A percentile compares a stretch with the other conserved stretches of the same genome.
These are phyloP conservation scores for Synanthedon vespiformis DNA, from an alignment of 2,888 invertebrate species.

Conservation along the genomic window DNA sequence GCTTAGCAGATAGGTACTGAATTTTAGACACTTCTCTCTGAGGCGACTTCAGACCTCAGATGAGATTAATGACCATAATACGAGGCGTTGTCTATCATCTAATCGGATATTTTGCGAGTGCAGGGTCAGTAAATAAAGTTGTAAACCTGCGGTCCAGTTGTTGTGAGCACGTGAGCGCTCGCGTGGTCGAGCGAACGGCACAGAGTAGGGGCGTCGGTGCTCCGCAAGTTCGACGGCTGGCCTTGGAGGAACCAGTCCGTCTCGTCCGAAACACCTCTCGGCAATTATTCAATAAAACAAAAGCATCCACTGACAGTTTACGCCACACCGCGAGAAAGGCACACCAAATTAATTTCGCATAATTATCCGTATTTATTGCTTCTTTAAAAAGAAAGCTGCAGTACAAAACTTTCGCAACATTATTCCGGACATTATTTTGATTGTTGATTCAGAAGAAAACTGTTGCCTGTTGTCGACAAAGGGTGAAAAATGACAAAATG, in stretches of 20 bases:
- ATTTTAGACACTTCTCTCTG: too few relatives aligned
- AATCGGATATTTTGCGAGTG: neutral
- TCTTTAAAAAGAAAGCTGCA: conserved; percentile 4
- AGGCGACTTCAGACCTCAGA: too few relatives aligned
- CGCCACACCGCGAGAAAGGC: conserved; percentile 49
- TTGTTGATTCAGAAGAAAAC: neutral
- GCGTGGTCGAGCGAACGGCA: conserved; percentile 1
- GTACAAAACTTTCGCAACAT: neutral
- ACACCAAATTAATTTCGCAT: conserved; percentile 41
- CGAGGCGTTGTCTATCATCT: too few relatives aligned
- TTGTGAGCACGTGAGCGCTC: neutral
- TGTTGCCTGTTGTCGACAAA: too few relatives aligned
- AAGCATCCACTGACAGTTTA: conserved; percentile 55
- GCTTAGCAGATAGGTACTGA: too few relatives aligned
- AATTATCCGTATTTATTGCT: conserved; percentile 29
- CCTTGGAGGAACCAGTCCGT: conserved; percentile 66
- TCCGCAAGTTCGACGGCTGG: conserved; percentile 64
- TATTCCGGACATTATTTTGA: neutral
- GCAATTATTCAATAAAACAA: conserved; percentile 71
- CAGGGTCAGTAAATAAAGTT: neutral
- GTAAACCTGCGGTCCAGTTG: too few relatives aligned
- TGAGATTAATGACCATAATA: too few relatives aligned
- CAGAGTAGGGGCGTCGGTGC: conserved; percentile 40
- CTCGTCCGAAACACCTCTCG: conserved; percentile 65
- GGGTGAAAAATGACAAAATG: too few relatives aligned